Conservation (phyloP, 2,888 invertebrate species). For the Lasioglossum lativentre region DNA sequence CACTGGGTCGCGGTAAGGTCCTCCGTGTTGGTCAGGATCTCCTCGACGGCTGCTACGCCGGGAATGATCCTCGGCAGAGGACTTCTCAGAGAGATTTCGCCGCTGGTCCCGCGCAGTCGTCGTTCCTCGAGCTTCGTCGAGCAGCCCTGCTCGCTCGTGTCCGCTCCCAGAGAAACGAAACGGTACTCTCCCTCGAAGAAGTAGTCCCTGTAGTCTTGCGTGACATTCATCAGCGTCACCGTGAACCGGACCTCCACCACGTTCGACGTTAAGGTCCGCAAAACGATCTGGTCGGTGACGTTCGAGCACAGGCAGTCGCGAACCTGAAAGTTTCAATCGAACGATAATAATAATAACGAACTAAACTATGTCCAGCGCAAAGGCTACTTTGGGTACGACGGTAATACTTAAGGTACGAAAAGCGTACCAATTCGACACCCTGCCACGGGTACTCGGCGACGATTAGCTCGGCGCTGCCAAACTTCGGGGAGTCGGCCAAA, state of each 20-base stretch:
- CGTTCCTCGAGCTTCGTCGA: conserved; percentile 89
- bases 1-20: conserved; percentile 85
- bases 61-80: conserved; percentile 84
- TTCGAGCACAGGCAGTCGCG: conserved; percentile 91
- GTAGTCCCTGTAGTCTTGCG: conserved; percentile 92
- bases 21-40: conserved; percentile 75
- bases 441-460: conserved; percentile 81
- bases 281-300: conserved; percentile 88
- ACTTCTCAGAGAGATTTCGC: conserved; percentile 89
- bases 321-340: conserved; percentile 87
- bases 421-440: conserved; percentile 87
- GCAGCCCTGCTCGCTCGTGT: conserved; percentile 86
- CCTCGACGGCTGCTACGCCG: conserved; percentile 75
- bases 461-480: conserved; percentile 75
- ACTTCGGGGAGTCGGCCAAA: conserved; percentile 50
- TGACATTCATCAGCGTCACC: conserved; percentile 92
- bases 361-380: not conserved
- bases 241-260: conserved; percentile 91
- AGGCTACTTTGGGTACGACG: too few relatives aligned
- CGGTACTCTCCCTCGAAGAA: conserved; percentile 91
- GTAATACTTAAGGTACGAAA: not conserved
- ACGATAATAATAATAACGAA: not conserved
- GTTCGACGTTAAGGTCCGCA: conserved; percentile 89
- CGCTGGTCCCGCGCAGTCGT: conserved; percentile 89
- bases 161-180: conserved; percentile 84